Conservation (phyloP, 2,113 vertebrate species). For the Vulpes ferrilata region DNA sequence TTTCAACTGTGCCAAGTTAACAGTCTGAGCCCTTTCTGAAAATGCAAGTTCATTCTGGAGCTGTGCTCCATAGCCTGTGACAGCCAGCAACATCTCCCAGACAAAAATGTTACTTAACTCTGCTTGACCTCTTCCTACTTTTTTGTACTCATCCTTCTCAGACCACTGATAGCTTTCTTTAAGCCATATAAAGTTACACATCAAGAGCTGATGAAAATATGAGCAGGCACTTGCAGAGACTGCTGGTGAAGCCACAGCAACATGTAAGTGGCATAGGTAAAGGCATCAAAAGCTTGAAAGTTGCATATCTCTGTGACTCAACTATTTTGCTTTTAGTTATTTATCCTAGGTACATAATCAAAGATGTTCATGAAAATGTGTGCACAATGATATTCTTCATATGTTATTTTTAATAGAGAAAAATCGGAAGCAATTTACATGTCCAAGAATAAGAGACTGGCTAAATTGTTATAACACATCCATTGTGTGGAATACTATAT, state of each 20-base stretch:
- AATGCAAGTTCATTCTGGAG: conserved; percentile 2
- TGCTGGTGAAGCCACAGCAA: neutral
- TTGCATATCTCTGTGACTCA: neutral
- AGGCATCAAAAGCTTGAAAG: conserved; percentile 44
- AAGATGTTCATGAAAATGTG: neutral
- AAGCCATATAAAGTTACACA: conserved; percentile 17
- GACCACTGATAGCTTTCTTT: conserved; percentile 20
- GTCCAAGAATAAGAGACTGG: conserved; percentile 31
- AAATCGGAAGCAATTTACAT: neutral
- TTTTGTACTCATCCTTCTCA: neutral
- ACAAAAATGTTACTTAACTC: conserved; percentile 41
- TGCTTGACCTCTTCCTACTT: conserved; percentile 21
- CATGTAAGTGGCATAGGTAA: neutral
- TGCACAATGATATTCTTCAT: neutral
- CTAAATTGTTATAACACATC: conserved; percentile 18
- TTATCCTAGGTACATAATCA: conserved; percentile 9
- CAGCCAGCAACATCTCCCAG: neutral
- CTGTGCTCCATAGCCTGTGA: neutral
- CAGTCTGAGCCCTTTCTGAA: neutral
- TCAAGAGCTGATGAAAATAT: neutral
- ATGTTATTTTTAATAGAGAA: conserved; percentile 35
- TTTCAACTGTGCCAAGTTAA: neutral
- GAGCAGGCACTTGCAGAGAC: neutral
- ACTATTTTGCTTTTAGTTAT: neutral
- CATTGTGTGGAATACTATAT: neutral